Conservation (phyloP, 1,140 invertebrate genomes). For the Brachionus calyciflorus region DNA sequence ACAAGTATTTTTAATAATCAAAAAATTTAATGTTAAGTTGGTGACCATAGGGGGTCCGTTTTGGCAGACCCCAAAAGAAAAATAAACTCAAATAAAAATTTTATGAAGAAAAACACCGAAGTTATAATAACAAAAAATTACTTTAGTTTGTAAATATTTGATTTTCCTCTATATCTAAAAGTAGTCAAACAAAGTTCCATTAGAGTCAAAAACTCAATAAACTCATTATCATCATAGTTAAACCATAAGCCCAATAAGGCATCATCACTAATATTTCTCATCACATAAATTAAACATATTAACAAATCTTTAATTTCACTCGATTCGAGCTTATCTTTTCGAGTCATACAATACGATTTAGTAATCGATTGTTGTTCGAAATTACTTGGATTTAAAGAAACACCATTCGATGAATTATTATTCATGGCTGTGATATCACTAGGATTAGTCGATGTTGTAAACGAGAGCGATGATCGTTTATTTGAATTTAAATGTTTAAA, state of each 20-base stretch:
- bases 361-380: constrained; percentile 17
- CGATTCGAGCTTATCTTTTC: constrained; percentile 72
- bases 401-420: constrained; percentile 26
- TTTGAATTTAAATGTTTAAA: constrained; percentile 49
- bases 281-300: constrained; percentile 81
- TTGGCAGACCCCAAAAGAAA: no score
- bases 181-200: constrained; percentile 78
- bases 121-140: no score
- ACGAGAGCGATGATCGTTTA: constrained; percentile 20
- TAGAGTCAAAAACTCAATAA: constrained; percentile 74
- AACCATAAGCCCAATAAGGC: constrained; percentile 86
- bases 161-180: constrained; percentile 80
- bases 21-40: no score
- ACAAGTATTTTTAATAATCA: no score
- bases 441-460: neutral
- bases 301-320: constrained; percentile 81
- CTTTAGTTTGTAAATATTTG: constrained; percentile 67
- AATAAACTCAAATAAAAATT: no score
- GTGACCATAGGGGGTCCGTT: no score
- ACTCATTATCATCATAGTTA: constrained; percentile 72
- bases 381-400: neutral
- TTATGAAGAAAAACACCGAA: no score
- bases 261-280: constrained; percentile 82
- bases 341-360: constrained; percentile 55
- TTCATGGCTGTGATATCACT: constrained; percentile 37